phyloP scores from a whole-genome alignment of 2,797 vertebrate genomes.

The Gymnopithys bicolor region DNA sequence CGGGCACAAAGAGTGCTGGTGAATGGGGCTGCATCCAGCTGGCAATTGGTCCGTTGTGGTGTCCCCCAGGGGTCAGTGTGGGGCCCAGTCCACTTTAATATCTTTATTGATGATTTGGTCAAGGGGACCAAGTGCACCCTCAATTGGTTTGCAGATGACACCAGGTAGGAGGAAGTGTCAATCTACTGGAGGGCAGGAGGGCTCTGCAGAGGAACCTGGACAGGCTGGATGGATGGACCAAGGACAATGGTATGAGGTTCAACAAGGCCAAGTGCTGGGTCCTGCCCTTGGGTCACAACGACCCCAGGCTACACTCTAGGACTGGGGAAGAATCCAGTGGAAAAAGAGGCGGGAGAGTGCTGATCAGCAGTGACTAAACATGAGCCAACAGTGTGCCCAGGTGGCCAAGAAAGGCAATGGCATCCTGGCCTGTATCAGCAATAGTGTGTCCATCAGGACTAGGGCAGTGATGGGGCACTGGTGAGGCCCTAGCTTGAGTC shows the following conservation, averaged over 20 bases:
- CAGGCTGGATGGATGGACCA: background rate
- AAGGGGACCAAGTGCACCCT: background rate
- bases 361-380: no score
- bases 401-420: background rate
- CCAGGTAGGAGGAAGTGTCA: no score
- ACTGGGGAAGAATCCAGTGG: background rate
- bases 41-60: background rate
- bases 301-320: background rate
- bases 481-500: fast-evolving
- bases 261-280: background rate
- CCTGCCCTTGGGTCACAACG: background rate
- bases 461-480: background rate
- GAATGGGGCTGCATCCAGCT: no score
- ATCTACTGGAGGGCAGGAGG: background rate
- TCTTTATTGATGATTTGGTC: background rate
- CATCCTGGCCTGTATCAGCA: background rate
- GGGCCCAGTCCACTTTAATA: background rate
- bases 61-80: no score
- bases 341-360: background rate
- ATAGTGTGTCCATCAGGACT: background rate
- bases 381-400: background rate
- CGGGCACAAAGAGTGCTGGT: background rate
- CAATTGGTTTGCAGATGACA: background rate
- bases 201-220: background rate
- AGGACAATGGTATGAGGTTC: fast-evolving